These are phyloP conservation scores for Trachelus tabidus DNA, from an alignment of 2,888 invertebrate genomes.

Conservation along the genomic window DNA sequence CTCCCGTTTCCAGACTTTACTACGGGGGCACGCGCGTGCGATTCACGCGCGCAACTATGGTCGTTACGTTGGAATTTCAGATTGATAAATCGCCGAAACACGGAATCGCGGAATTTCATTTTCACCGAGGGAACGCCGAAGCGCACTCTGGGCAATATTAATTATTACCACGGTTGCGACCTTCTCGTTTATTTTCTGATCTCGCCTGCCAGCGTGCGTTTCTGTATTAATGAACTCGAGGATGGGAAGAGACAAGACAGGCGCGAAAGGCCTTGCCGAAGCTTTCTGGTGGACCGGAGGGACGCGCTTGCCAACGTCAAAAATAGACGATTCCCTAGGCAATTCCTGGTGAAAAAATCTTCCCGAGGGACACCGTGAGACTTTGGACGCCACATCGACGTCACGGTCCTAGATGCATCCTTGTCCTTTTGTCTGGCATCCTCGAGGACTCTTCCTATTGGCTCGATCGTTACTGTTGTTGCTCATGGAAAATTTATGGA, in stretches of 20 bases:
- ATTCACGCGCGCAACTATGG: background rate
- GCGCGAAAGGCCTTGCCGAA: background rate
- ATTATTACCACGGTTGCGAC: background rate
- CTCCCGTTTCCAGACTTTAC: constrained; percentile 8
- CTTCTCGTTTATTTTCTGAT: background rate
- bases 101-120: background rate
- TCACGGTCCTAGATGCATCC: background rate
- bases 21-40: background rate
- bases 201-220: background rate
- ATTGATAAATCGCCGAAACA: too few species aligned
- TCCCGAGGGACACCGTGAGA: background rate
- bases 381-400: background rate
- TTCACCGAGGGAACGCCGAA: too few species aligned
- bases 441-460: background rate
- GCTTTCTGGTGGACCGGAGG: background rate
- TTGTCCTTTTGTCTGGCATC: background rate
- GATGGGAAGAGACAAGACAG: background rate
- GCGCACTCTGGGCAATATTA: background rate
- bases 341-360: background rate
- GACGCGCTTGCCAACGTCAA: background rate
- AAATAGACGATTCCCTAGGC: background rate
- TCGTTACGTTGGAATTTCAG: background rate
- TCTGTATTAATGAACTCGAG: background rate
- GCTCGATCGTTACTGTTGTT: background rate
- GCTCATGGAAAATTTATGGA: background rate